Conservation (phyloP, 2,113 vertebrate species). For the Paraplagusia blochii region DNA sequence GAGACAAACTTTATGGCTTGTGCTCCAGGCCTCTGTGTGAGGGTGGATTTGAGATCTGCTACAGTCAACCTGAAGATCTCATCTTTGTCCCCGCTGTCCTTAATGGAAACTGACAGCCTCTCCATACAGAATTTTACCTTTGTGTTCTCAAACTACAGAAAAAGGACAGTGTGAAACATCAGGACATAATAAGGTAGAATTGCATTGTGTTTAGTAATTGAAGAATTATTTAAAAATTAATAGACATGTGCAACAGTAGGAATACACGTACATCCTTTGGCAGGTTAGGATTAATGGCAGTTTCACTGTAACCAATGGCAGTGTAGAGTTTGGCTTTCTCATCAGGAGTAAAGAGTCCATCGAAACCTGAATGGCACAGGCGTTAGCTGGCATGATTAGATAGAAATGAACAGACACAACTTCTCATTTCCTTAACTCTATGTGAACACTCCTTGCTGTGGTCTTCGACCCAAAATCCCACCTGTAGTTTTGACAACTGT, state of each 20-base stretch:
- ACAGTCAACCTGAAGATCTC: constrained; percentile 87
- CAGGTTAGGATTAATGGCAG: constrained; percentile 87
- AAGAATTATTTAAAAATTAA: no score
- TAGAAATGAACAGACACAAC: neutral
- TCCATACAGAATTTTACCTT: constrained; percentile 87
- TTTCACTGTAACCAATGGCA: constrained; percentile 97
- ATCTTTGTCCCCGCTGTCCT: constrained; percentile 80
- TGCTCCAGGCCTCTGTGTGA: constrained; percentile 90
- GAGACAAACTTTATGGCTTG: constrained; percentile 87
- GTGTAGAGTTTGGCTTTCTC: constrained; percentile 94
- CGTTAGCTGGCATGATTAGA: neutral
- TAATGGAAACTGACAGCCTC: constrained; percentile 84
- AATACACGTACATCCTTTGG: constrained; percentile 86
- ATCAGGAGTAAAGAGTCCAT: constrained; percentile 84
- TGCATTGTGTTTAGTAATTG: neutral
- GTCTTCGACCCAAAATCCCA: constrained; percentile 41
- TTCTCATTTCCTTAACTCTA: neutral
- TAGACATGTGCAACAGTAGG: neutral
- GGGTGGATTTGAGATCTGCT: constrained; percentile 79
- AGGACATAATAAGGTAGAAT: neutral
- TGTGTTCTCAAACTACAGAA: constrained; percentile 89
- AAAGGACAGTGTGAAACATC: constrained; percentile 1
- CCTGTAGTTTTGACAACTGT: constrained; percentile 83
- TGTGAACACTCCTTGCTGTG: neutral
- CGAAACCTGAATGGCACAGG: constrained; percentile 76